A percentile compares a stretch with the other conserved stretches of the same genome.
Evolutionary conservation across 2,113 vertebrate genomes (phyloP).

Genomic region (Typhlomys cinereus): DNA sequence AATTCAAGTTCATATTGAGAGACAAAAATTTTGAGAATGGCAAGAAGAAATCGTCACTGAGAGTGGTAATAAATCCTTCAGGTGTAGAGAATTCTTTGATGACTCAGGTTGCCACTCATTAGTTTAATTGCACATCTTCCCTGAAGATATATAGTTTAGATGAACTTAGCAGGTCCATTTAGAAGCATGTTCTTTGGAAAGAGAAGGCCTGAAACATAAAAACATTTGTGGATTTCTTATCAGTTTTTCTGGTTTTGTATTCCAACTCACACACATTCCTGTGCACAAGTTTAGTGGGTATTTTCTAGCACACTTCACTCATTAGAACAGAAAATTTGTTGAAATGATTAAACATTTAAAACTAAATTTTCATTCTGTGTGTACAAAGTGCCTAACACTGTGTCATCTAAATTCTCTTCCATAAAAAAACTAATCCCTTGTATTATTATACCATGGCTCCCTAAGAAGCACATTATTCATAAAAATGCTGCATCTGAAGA

Average conservation of each 20-base stretch:
- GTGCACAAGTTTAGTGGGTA: not conserved
- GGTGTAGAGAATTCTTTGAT: not conserved
- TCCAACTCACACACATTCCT: not conserved
- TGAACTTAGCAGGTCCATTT: not conserved
- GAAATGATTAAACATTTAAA: not conserved
- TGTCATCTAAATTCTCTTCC: no score
- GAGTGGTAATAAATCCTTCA: not conserved
- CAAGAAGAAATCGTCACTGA: not conserved
- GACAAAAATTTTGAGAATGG: conserved; percentile 12
- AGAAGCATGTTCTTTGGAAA: not conserved
- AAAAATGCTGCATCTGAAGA: no score
- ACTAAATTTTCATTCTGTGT: not conserved
- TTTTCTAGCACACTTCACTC: not conserved
- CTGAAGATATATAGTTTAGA: not conserved
- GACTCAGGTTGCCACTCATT: not conserved
- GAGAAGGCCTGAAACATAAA: not conserved
- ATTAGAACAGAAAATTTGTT: not conserved
- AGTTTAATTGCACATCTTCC: not conserved
- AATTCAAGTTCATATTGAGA: not conserved
- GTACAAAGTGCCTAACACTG: no score
- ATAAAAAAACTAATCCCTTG: no score
- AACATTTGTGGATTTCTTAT: not conserved
- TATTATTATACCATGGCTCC: no score
- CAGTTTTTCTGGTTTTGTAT: not conserved
- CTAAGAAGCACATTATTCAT: no score